A percentile compares a stretch with the other conserved stretches of the same genome.
Evolutionary conservation across 2,113 vertebrate genomes (phyloP).

Genomic region (Larimichthys crocea): DNA sequence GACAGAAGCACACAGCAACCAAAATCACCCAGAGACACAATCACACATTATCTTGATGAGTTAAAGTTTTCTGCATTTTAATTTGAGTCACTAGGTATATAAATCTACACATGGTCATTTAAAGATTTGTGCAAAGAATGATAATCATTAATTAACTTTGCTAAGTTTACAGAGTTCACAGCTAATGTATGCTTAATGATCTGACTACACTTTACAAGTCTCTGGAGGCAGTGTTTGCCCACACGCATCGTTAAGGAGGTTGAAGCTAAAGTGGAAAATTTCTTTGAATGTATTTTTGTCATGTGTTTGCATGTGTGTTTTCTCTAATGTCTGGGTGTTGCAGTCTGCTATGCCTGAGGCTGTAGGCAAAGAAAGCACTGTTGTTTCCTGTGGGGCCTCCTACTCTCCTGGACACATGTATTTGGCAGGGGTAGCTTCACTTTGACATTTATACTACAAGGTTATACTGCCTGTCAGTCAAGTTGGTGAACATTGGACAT

Average conservation of each 20-base stretch:
- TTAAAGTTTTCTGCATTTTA: not conserved
- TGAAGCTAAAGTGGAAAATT: not conserved
- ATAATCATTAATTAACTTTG: not conserved
- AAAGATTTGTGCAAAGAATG: not conserved
- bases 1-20: not conserved
- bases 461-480: slow-evolving; percentile 52
- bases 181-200: not conserved
- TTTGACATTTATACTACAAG: slow-evolving; percentile 57
- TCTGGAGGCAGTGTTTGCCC: not conserved
- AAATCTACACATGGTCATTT: not conserved
- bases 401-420: slow-evolving; percentile 27
- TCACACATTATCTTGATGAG: not conserved
- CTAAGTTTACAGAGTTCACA: not conserved
- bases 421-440: slow-evolving; percentile 32
- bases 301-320: slow-evolving; percentile 7
- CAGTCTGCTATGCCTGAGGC: slow-evolving; percentile 36
- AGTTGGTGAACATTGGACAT: slow-evolving; percentile 6
- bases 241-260: not conserved
- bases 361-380: not conserved
- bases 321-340: not conserved
- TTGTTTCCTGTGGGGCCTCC: slow-evolving; percentile 32
- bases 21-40: slow-evolving; percentile 7
- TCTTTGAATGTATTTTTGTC: not conserved
- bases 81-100: not conserved
- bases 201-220: not conserved